These are phyloP conservation scores for Paratilapia polleni DNA, from an alignment of 2,113 vertebrate genomes.

Conservation along the genomic window DNA sequence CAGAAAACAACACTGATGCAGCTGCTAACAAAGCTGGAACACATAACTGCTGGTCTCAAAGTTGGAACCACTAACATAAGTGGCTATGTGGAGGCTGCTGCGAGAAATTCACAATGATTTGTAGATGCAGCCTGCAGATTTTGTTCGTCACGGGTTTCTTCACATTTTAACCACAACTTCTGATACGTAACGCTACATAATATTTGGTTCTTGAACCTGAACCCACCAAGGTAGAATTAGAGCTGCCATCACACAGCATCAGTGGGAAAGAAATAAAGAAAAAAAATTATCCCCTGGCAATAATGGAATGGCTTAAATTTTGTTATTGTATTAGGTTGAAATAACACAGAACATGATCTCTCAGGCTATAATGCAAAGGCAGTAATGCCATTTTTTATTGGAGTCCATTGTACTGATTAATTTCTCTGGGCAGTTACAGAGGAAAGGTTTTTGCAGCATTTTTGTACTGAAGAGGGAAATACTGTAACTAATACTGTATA, in stretches of 20 bases:
- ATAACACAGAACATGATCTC: constrained; percentile 9
- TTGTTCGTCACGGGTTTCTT: too few relatives aligned
- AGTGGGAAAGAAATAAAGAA: background rate
- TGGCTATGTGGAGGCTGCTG: too few relatives aligned
- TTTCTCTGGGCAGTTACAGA: constrained; percentile 1
- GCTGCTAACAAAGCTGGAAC: too few relatives aligned
- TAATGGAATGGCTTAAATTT: constrained; percentile 26
- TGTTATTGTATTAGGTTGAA: background rate
- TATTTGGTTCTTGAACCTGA: background rate
- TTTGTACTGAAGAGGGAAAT: background rate
- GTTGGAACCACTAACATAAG: too few relatives aligned
- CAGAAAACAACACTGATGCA: too few relatives aligned
- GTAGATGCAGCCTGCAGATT: too few relatives aligned
- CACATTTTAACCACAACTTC: background rate
- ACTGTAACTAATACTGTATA: constrained; percentile 3
- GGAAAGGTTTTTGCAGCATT: background rate
- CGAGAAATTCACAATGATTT: too few relatives aligned
- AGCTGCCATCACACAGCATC: background rate
- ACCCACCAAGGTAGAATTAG: background rate
- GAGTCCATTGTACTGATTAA: constrained; percentile 2
- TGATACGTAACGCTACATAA: background rate
- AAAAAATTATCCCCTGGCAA: background rate
- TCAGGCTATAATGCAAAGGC: constrained; percentile 39
- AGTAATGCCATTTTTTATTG: constrained; percentile 24
- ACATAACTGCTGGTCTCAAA: background rate